phyloP scores from a whole-genome alignment of 2,888 invertebrate genomes.

The Hetaerina titia region DNA sequence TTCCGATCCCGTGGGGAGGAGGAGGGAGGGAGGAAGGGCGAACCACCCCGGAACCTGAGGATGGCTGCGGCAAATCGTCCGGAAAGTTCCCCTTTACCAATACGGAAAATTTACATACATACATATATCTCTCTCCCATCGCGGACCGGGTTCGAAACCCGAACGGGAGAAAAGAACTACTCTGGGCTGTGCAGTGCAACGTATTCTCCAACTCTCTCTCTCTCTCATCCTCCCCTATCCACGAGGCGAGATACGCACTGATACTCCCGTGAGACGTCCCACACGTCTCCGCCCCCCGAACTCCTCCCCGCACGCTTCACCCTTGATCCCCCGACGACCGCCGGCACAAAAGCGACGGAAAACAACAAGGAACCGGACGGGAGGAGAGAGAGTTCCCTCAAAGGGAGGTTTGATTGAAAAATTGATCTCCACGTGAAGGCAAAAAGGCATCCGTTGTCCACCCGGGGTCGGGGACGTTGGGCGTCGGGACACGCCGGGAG shows the following conservation, averaged over 20 bases:
- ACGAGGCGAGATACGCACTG: background rate
- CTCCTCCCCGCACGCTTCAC: background rate
- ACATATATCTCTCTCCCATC: background rate
- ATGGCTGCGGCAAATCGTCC: background rate
- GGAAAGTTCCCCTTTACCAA: background rate
- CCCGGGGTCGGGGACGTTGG: background rate
- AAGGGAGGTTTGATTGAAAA: slow-evolving; percentile 3
- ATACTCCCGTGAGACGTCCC: background rate
- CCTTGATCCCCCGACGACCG: background rate
- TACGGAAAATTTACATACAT: background rate
- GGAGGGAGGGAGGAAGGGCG: too few species aligned
- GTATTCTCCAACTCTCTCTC: background rate
- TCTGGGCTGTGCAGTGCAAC: background rate
- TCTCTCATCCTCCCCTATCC: background rate
- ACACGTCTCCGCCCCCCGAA: background rate
- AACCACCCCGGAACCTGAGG: background rate
- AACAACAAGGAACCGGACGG: background rate
- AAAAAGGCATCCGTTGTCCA: background rate
- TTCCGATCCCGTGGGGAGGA: background rate
- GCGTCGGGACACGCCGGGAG: too few species aligned
- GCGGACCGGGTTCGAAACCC: slow-evolving; percentile 1
- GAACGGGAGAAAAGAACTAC: background rate
- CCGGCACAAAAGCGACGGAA: background rate
- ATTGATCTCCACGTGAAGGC: slow-evolving; percentile 1
- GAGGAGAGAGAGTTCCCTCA: background rate